phyloP scores from a whole-genome alignment of 2,113 vertebrate species.

The Irena cyanogastra region DNA sequence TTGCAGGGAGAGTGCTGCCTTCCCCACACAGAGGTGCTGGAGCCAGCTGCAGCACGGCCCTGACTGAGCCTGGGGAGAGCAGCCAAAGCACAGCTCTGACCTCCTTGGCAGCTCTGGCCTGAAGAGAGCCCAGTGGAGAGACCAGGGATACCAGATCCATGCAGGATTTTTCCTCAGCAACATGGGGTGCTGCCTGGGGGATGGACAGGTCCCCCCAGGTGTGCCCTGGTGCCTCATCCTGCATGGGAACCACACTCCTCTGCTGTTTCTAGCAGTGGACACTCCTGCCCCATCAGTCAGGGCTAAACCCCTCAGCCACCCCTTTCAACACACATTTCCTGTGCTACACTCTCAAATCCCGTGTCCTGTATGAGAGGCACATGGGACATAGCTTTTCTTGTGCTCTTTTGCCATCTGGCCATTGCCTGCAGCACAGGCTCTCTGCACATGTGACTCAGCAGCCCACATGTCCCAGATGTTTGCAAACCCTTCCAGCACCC shows the following conservation, averaged over 20 bases:
- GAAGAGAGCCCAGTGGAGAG: background rate
- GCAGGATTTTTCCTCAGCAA: background rate
- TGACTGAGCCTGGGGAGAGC: background rate
- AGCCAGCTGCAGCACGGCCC: background rate
- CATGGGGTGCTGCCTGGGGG: fast-evolving
- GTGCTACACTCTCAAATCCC: background rate
- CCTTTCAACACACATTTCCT: background rate
- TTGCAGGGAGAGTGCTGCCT: background rate
- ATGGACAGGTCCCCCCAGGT: no score
- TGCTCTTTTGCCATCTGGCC: background rate
- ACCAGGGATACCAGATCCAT: background rate
- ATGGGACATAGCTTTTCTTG: background rate
- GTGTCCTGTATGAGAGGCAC: background rate
- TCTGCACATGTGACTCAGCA: background rate
- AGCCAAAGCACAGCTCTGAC: background rate
- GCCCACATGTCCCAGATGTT: background rate
- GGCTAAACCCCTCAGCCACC: background rate
- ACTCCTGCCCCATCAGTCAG: background rate
- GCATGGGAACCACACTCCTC: background rate
- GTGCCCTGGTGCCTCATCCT: background rate
- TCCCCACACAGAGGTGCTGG: background rate
- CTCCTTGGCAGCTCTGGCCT: background rate
- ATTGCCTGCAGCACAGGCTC: background rate
- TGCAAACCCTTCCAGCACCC: background rate
- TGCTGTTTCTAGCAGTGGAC: fast-evolving